Base-by-base conservation (phyloP, 2,113 vertebrate genomes). In the Oncorhynchus mykiss region DNA sequence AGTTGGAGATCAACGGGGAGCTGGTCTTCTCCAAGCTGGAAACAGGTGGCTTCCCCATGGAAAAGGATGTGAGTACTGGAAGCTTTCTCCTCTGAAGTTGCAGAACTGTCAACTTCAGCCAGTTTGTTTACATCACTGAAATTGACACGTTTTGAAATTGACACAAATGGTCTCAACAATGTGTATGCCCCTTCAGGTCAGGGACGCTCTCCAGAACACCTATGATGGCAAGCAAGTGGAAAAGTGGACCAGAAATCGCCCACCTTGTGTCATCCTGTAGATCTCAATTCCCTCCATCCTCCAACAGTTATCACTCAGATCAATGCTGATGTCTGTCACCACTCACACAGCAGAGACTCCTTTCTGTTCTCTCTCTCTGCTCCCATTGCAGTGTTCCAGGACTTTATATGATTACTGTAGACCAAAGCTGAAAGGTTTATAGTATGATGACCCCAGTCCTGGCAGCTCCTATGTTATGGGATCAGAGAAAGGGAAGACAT, bases 11-110 rank as follows among this genome's bases (percentile, higher is more conserved):
- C 91, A 98, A 98, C 4, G 95, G 90, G 64, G 90, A 96, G 84
- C 89, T 97, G 31, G 48, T 97, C 78, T 99, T 98, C 91, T 99
- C 97, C 86, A 99, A 98, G 89, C 83, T 97, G 64, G 96, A 98
- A 77, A 93, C 90, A 0, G 90, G 94, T 1, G 97, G 96, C 2
- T 98, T 98, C 69, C 97, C 97, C 5, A 95, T 97, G 2, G 96
- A 97, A 86, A 95, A 97, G 70, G 96, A 97, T 0, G 59, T 62
- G 59, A 62, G n/a, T 95, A 22, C 5, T 2, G 59, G 59, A 16
- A 16, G 20, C 1, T 8, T n/a, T n/a, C n/a, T 62, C 20, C 70
- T 11, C 62, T n/a, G 22, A 54, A 45, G 39, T 22, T 62, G 59
- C 18, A 29, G 29, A 13, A 45, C 57, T 49, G 12, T 54, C 51